These are phyloP conservation scores for Zalophus californianus DNA, from an alignment of 2,797 vertebrate genomes.

Conservation along the genomic window DNA sequence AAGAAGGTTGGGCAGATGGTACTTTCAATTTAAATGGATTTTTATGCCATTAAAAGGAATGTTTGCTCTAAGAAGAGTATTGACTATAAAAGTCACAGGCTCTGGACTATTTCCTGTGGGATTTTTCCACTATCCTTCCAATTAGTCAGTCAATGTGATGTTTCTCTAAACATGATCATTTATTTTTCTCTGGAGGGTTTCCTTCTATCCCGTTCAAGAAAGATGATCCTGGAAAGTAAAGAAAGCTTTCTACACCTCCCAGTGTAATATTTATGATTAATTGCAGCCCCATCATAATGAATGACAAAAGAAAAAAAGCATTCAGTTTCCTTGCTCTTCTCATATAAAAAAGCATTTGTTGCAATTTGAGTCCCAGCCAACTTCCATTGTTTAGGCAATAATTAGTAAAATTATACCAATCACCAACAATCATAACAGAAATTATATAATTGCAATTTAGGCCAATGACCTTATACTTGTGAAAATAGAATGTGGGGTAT, in stretches of 20 bases:
- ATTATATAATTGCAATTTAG: constrained; percentile 74
- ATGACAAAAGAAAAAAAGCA: constrained; percentile 75
- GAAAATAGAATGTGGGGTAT: constrained; percentile 66
- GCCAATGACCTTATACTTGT: constrained; percentile 72
- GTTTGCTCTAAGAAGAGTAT: constrained; percentile 76
- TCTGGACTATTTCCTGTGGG: constrained; percentile 79
- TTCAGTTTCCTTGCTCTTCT: constrained; percentile 75
- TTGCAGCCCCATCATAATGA: constrained; percentile 66
- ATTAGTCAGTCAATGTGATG: constrained; percentile 84
- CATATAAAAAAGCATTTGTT: constrained; percentile 74
- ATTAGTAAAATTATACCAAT: constrained; percentile 75
- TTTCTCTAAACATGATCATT: constrained; percentile 84
- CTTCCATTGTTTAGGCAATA: constrained; percentile 75
- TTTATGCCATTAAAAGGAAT: constrained; percentile 75
- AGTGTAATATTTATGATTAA: constrained; percentile 81
- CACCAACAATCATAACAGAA: constrained; percentile 72
- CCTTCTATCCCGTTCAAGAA: constrained; percentile 75
- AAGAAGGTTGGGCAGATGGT: constrained; percentile 77
- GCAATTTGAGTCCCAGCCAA: constrained; percentile 74
- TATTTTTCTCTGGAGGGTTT: constrained; percentile 84
- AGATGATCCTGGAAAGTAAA: constrained; percentile 82
- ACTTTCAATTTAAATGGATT: constrained; percentile 82
- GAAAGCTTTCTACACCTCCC: constrained; percentile 75
- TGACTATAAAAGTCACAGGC: constrained; percentile 79
- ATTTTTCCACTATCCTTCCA: constrained; percentile 83